Base-by-base conservation (phyloP, 2,888 invertebrate species). In the Nematopogon swammerdamellus region DNA sequence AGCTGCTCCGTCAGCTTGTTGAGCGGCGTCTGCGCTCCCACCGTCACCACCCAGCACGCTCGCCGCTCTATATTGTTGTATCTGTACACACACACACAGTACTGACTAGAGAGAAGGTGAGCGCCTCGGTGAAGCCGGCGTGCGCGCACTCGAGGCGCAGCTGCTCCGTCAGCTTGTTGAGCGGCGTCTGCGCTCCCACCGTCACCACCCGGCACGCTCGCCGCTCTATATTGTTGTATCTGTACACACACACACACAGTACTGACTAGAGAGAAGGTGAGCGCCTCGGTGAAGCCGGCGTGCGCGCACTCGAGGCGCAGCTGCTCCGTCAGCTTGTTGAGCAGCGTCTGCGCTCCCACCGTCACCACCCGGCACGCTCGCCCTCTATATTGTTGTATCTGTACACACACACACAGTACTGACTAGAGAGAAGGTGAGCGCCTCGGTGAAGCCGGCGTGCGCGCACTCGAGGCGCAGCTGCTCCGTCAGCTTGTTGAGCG, bases 391-490 rank as follows among this genome's bases (percentile, higher is more conserved):
- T n/a, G n/a, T n/a, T n/a, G n/a, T n/a, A n/a, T n/a, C n/a, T n/a
- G n/a, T n/a, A 19, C 44, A 43, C 6, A 49, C n/a, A 14, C 10
- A 25, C n/a, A 18, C 14, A 30, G 17, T 8, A 25, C 4, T 25
- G 25, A 25, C 8, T 4, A 25, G 8, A 25, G 25, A 25, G 25
- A 98, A 98, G 4, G 97, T 97, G 43, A 97, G 84, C 1, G 91
- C 92, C 76, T 99, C 99, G 0, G 97, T 98, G 75, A 96, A 99
- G 4, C 97, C 97, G 42, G 94, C 88, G 65, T 91, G 89, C 1
- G 97, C 95, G 53, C 97, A 84, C 63, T 94, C 89, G 44, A 84
- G 82, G 3, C 98, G 82, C 55, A 99, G 71, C 60, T 94, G 89
- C 67, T 99, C 97, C 0, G 94, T 87, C 43, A 99, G 79, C 68